Conservation (phyloP, 2,888 invertebrate species). For the Atethmia centrago region DNA sequence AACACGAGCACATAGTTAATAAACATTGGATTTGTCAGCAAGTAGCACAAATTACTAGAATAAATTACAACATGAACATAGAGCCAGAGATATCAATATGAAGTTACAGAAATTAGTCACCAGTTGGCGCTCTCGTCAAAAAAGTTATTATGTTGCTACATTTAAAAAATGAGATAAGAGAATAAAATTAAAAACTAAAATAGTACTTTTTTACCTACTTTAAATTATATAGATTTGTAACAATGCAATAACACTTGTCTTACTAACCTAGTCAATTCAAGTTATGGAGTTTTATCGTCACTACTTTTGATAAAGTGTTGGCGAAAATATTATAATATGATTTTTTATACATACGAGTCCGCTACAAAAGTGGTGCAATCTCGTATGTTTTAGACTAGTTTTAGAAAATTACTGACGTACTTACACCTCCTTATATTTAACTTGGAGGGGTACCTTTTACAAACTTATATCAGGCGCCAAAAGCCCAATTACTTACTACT, state of each 20-base stretch:
- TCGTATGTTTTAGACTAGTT: too few species aligned
- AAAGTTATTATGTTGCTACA: slow-evolving; percentile 54
- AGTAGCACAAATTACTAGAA: slow-evolving; percentile 85
- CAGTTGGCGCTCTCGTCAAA: slow-evolving; percentile 81
- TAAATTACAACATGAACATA: slow-evolving; percentile 86
- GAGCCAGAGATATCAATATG: slow-evolving; percentile 89
- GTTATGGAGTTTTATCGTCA: background rate
- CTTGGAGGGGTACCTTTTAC: too few species aligned
- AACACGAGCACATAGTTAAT: slow-evolving; percentile 85
- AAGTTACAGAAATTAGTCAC: slow-evolving; percentile 82
- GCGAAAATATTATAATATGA: background rate
- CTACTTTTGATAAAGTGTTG: background rate
- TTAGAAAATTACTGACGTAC: background rate
- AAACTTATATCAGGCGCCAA: background rate
- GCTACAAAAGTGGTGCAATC: background rate
- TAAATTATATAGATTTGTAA: background rate
- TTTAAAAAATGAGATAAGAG: slow-evolving; percentile 20
- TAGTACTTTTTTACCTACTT: background rate
- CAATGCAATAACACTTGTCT: background rate
- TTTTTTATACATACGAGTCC: background rate
- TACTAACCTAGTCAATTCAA: background rate
- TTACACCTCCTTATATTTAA: background rate
- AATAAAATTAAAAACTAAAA: background rate
- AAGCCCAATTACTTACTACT: background rate
- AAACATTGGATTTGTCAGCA: slow-evolving; percentile 81